phyloP scores from a whole-genome alignment of 2,888 invertebrate species.

The Muschampia plurimacula region DNA sequence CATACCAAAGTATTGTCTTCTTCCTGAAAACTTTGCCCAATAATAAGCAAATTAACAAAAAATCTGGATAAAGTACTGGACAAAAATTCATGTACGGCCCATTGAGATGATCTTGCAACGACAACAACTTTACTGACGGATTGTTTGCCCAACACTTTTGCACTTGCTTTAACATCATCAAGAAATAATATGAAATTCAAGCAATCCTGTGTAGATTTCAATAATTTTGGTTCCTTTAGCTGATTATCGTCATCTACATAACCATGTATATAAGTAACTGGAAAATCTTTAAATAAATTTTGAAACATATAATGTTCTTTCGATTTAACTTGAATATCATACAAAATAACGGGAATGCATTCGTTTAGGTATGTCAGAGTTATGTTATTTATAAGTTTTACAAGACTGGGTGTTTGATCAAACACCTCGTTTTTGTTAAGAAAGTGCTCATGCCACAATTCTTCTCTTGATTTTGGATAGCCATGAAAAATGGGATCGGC shows the following conservation, averaged over 20 bases:
- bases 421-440: slow-evolving; percentile 65
- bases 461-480: slow-evolving; percentile 85
- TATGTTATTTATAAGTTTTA: slow-evolving; percentile 86
- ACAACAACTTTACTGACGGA: slow-evolving; percentile 87
- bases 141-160: slow-evolving; percentile 87
- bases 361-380: slow-evolving; percentile 86
- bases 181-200: slow-evolving; percentile 88
- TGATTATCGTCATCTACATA: slow-evolving; percentile 81
- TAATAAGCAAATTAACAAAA: slow-evolving; percentile 89
- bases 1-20: slow-evolving; percentile 76
- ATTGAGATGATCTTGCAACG: slow-evolving; percentile 89
- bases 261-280: slow-evolving; percentile 87
- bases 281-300: slow-evolving; percentile 84
- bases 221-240: slow-evolving; percentile 73
- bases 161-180: slow-evolving; percentile 86
- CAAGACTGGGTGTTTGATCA: slow-evolving; percentile 86
- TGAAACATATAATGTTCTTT: slow-evolving; percentile 85
- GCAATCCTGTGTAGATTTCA: slow-evolving; percentile 80
- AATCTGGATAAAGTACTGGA: slow-evolving; percentile 86
- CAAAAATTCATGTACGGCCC: slow-evolving; percentile 90
- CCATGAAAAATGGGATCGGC: slow-evolving; percentile 84
- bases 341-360: slow-evolving; percentile 89
- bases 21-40: slow-evolving; percentile 88
- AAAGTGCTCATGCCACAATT: slow-evolving; percentile 82
- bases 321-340: slow-evolving; percentile 86